Base-by-base conservation (phyloP, 2,888 invertebrate species). In the Nasonia oneida region DNA sequence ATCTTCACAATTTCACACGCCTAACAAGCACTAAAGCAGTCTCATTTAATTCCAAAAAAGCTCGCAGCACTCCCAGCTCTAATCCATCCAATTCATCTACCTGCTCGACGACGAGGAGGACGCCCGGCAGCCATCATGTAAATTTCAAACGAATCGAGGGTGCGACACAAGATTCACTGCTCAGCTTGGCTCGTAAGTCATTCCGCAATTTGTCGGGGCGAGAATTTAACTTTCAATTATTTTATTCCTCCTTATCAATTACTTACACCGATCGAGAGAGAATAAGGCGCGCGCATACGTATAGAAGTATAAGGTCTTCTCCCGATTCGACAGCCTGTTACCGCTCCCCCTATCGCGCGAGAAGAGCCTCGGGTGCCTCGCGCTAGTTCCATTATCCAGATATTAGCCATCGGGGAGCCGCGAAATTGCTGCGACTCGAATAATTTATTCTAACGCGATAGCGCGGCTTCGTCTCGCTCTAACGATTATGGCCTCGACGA, bases 371-470 rank as follows among this genome's bases (percentile, higher is more conserved):
- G 89, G 89, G 89, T 8, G 47, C 90, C 37, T 33, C 29, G 50
- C 74, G 89, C 91, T 91, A 91, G 88, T 91, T 90, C 91, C 91
- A 93, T 93, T 93, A 93, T 91, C 91, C 91, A 89, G 91, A 92
- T 93, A 93, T 93, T 93, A 93, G 93, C 92, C 93, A 92, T 92
- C 91, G 90, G 92, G 90, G 91, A 92, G 90, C 90, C 92, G 89
- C 92, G 92, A 91, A 92, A 93, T 93, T 92, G 91, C 92, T 90
- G 90, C 92, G 91, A 92, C 92, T 93, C 92, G 90, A 92, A 92
- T 93, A 93, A 93, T 93, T 93, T 93, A 92, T 92, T 93, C 91
- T 91, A 92, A 92, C 91, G 90, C 90, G 90, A 93, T 83, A 83
- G 90, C 90, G 89, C 77, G 81, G 42, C 29, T 29, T 29, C 33